Conservation (phyloP, 2,113 vertebrate genomes). For the Calyptommatus sinebrachiatus region DNA sequence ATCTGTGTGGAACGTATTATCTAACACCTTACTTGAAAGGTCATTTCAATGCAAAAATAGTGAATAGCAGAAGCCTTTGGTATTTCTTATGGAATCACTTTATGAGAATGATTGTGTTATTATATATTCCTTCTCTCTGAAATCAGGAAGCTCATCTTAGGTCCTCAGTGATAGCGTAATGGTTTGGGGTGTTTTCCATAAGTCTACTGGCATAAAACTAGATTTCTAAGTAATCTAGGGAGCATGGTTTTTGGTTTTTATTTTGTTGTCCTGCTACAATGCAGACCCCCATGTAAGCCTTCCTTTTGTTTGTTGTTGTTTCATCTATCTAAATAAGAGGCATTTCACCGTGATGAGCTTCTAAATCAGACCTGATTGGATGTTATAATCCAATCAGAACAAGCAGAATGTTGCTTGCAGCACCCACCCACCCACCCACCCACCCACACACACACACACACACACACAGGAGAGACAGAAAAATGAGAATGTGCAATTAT, state of each 20-base stretch:
- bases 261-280: background rate
- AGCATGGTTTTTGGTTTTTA: too few relatives aligned
- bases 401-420: too few relatives aligned
- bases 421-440: too few relatives aligned
- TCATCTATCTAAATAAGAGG: too few relatives aligned
- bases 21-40: slow-evolving; percentile 67
- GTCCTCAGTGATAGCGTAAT: background rate
- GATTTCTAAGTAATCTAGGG: background rate
- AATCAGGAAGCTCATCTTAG: background rate
- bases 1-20: slow-evolving; percentile 46
- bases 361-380: too few relatives aligned
- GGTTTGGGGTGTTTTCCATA: background rate
- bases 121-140: slow-evolving; percentile 12
- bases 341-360: too few relatives aligned
- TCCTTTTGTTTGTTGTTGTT: too few relatives aligned
- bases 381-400: too few relatives aligned
- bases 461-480: too few relatives aligned
- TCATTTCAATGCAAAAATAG: slow-evolving; percentile 62
- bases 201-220: background rate
- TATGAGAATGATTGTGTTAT: slow-evolving; percentile 17
- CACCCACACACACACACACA: too few relatives aligned
- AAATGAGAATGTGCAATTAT: too few relatives aligned
- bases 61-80: slow-evolving; percentile 32
- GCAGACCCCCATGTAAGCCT: background rate
- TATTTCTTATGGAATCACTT: slow-evolving; percentile 41